phyloP scores from a whole-genome alignment of 2,888 invertebrate species.

The Druceiella hillmani region DNA sequence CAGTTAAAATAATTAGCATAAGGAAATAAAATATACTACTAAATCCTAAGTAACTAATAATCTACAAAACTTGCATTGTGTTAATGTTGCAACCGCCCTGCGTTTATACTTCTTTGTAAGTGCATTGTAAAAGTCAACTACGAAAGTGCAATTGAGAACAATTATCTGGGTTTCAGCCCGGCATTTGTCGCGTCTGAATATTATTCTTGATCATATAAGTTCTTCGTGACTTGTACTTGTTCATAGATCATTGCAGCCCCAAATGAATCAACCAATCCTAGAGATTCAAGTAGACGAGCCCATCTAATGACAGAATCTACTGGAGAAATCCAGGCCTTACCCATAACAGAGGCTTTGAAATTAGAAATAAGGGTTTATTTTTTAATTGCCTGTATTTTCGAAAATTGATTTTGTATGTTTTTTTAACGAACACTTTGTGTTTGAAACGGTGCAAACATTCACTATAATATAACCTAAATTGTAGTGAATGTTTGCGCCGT shows the following conservation, averaged over 20 bases:
- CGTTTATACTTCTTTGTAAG: conserved; percentile 52
- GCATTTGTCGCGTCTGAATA: conserved; percentile 57
- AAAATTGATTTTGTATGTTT: no score
- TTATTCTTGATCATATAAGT: conserved; percentile 49
- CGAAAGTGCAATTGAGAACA: conserved; percentile 55
- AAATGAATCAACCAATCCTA: conserved; percentile 64
- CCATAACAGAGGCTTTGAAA: conserved; percentile 73
- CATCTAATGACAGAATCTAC: conserved; percentile 79
- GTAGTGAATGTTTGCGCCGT: no score
- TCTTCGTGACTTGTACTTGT: conserved; percentile 51
- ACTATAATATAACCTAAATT: no score
- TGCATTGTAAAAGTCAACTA: conserved; percentile 81
- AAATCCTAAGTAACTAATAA: no score
- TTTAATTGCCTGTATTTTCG: conserved; percentile 51
- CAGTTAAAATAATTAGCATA: no score
- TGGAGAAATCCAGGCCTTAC: conserved; percentile 88
- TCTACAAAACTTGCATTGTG: no score
- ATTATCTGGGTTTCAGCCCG: conserved; percentile 62
- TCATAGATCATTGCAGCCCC: conserved; percentile 57
- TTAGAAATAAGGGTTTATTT: conserved; percentile 59
- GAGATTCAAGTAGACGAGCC: conserved; percentile 71
- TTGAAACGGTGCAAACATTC: no score
- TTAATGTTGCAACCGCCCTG: no score
- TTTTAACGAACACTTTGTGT: no score
- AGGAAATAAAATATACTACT: no score